phyloP scores from a whole-genome alignment of 2,797 vertebrate genomes.

The Sebastes hopkinsi region DNA sequence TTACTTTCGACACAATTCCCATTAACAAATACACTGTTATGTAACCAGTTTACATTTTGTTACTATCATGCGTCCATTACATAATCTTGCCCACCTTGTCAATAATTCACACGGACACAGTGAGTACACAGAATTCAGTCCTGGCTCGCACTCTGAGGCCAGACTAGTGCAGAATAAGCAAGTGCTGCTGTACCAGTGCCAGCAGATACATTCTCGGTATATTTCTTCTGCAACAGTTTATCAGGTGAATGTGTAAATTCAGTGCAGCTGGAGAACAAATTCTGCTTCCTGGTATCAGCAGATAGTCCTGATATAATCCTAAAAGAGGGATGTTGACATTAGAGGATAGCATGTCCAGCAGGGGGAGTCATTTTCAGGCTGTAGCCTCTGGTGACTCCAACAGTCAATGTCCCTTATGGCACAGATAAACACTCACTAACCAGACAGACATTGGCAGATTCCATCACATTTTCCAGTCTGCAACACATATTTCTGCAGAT shows the following conservation, averaged over 20 bases:
- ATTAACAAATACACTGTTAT: not conserved
- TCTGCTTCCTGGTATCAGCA: not conserved
- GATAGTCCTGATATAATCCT: not conserved
- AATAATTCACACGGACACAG: constrained; percentile 60
- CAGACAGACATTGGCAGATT: not conserved
- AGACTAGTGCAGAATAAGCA: constrained; percentile 19
- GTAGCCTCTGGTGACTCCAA: constrained; percentile 12
- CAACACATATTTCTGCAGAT: not conserved
- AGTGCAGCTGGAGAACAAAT: not conserved
- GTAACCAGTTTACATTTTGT: constrained; percentile 13
- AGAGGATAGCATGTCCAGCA: constrained; percentile 43
- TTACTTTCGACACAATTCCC: not conserved
- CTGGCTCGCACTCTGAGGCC: not conserved
- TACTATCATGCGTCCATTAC: constrained; percentile 2
- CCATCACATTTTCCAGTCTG: not conserved
- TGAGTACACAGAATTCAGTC: constrained; percentile 3
- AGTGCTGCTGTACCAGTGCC: not conserved
- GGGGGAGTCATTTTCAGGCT: constrained; percentile 38
- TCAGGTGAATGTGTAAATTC: not conserved
- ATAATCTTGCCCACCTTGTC: constrained; percentile 30
- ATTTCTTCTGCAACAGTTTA: not conserved
- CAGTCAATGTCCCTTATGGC: not conserved
- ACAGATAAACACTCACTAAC: constrained; percentile 3
- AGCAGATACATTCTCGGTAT: not conserved
- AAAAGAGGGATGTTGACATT: not conserved